Base-by-base conservation (phyloP, 2,113 vertebrate genomes). In the Upupa epops region DNA sequence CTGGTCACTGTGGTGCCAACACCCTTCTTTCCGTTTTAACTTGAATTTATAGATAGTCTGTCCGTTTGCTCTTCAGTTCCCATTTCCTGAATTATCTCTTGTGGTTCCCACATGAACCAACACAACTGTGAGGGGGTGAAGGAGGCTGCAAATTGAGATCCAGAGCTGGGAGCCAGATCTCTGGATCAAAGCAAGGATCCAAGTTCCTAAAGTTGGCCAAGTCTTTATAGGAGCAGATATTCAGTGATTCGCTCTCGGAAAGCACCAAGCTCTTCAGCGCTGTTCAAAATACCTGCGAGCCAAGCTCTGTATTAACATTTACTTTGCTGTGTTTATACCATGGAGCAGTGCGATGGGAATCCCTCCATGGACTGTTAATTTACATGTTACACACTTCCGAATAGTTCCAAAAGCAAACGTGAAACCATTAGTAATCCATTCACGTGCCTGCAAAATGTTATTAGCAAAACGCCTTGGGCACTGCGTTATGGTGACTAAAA, bases 341-440 rank as follows among this genome's bases (percentile, higher is more conserved):
- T 49, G 84, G 94, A 96, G 73, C 95, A 97, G 91, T 96, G 97
- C 34, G 15, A 95, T 97, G 95, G 96, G 95, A 97, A 98, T 98
- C 98, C 98, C 98, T 98, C 97, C 96, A 97, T 97, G 96, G 88
- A 94, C 96, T 97, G 91, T 97, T 97, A 96, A 97, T 97, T 97
- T 98, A 95, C 85, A 95, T 90, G 92, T 96, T 96, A 93, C 90
- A 96, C 69, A 83, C 94, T 96, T 97, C 93, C 88, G 94, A 93
- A 92, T 97, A 89, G 95, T 97, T 97, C 94, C 85, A 93, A 96
- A 97, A 95, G 94, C 95, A 97, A 97, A 97, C 94, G 97, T 89
- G 97, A 94, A 96, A 94, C 97, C 78, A 97, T 96, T 94, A 96
- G 90, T 90, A 92, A 84, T 92, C 88, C 20, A 22, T 92, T 96